Conservation (phyloP, 2,797 vertebrate species). For the Smutsia gigantea region DNA sequence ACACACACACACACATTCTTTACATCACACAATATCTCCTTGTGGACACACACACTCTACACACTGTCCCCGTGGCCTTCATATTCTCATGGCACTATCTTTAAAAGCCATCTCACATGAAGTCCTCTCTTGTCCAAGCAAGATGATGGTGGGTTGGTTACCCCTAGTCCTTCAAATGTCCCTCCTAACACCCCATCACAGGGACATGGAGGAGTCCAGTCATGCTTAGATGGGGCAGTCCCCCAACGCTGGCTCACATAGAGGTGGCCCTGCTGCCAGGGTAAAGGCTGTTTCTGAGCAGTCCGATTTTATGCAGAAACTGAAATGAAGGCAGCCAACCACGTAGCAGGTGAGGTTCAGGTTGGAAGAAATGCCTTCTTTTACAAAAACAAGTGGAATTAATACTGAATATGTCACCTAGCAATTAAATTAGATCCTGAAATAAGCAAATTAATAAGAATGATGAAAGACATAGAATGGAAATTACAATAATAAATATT, state of each 20-base stretch:
- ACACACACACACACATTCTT: neutral
- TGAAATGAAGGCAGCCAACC: neutral
- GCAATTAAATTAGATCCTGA: conserved; percentile 79
- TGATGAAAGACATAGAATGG: conserved; percentile 73
- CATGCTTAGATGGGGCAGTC: neutral
- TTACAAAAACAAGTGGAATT: conserved; percentile 70
- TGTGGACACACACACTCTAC: neutral
- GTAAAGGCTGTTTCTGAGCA: neutral
- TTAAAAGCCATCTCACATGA: neutral
- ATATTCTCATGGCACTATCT: neutral
- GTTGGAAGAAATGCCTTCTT: neutral
- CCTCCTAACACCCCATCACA: no score
- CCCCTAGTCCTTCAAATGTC: no score
- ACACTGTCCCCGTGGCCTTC: neutral
- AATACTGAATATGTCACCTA: conserved; percentile 74
- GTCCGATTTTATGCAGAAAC: no score
- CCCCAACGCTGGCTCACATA: neutral
- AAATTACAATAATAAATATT: conserved; percentile 77
- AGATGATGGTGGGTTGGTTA: neutral
- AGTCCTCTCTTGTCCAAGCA: neutral
- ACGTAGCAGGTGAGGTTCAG: neutral
- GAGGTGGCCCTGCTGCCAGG: neutral
- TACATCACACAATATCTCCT: neutral
- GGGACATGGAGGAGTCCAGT: no score
- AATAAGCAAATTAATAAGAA: conserved; percentile 76